Base-by-base conservation (phyloP, 2,797 vertebrate genomes). In the Buphagus erythrorhynchus region DNA sequence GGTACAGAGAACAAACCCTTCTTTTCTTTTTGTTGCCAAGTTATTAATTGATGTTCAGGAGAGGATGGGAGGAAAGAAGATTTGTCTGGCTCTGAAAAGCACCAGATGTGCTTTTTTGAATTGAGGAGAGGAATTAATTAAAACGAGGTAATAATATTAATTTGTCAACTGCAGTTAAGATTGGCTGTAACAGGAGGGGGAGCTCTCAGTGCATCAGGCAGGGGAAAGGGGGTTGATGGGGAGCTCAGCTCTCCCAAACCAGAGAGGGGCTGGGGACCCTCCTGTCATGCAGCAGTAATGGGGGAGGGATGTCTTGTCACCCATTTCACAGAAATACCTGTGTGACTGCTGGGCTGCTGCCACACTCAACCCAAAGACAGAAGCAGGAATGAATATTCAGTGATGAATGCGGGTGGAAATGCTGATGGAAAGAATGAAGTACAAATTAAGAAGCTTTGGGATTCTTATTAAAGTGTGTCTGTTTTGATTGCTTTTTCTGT, bases 401-500 rank as follows among this genome's bases (percentile, higher is more conserved):
- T 91, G 94, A 97, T 95, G 95, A 95, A 96, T 68, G 68, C 87
- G 29, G 8, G 45, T 87, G 76, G 92, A 97, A 95, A 84, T 43
- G 90, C 72, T 88, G 90, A 93, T 7, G 25, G 62, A 93, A 90
- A 91, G 91, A 90, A 94, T 83, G 78, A 94, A 93, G 84, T 83
- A 86, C 95, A 94, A 93, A 96, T 96, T 89, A 80, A 94, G 90
- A 86, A 95, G 94, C 57, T 80, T 93, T 76, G 92, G 91, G 65
- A 79, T 94, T 96, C 94, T 96, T 97, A 73, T 76, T 86, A 97
- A 96, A 97, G 95, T 93, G 94, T 95, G 94, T 96, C 96, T 97
- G 95, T 95, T 97, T 97, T 98, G 97, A 97, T 97, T 98, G 96
- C 97, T 95, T 96, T 96, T 97, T 96, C 96, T 96, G 88, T 96